Evolutionary conservation across 1,140 invertebrate genomes (phyloP).

Genomic region (Drosophila orena): DNA sequence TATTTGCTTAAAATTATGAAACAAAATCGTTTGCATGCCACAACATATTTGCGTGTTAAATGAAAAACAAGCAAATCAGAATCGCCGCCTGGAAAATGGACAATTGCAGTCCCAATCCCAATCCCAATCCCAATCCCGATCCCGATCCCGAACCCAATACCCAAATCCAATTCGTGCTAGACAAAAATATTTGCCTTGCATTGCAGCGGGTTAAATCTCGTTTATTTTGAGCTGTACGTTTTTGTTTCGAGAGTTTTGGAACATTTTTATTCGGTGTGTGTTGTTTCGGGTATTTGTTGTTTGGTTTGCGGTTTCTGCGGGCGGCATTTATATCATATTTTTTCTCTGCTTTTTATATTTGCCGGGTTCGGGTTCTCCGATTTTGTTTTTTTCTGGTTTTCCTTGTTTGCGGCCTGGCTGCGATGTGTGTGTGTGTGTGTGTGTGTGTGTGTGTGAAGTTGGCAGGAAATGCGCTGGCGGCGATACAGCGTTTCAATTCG

Average conservation of each 20-base stretch:
- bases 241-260: conserved; percentile 42
- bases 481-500: conserved; percentile 81
- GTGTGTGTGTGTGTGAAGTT: conserved; percentile 19
- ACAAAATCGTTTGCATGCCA: conserved; percentile 60
- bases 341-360: conserved; percentile 10
- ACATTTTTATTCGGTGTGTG: conserved; percentile 44
- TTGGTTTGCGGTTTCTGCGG: conserved; percentile 77
- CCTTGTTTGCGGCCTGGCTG: not conserved
- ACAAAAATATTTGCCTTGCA: conserved; percentile 81
- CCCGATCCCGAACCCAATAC: conserved; percentile 21
- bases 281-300: conserved; percentile 50
- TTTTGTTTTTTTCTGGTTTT: conserved; percentile 18
- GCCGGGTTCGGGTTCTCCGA: conserved; percentile 9
- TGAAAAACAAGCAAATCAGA: conserved; percentile 76
- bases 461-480: conserved; percentile 70
- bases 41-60: conserved; percentile 69
- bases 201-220: conserved; percentile 69
- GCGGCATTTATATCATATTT: conserved; percentile 78
- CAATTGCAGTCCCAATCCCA: conserved; percentile 32
- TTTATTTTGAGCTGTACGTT: conserved; percentile 15
- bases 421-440: conserved; percentile 13
- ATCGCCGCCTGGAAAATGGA: conserved; percentile 41
- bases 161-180: conserved; percentile 57
- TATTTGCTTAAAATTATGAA: conserved; percentile 81
- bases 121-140: conserved; percentile 27